Base-by-base conservation (phyloP, 2,113 vertebrate genomes). In the Protomyctophum bolini region DNA sequence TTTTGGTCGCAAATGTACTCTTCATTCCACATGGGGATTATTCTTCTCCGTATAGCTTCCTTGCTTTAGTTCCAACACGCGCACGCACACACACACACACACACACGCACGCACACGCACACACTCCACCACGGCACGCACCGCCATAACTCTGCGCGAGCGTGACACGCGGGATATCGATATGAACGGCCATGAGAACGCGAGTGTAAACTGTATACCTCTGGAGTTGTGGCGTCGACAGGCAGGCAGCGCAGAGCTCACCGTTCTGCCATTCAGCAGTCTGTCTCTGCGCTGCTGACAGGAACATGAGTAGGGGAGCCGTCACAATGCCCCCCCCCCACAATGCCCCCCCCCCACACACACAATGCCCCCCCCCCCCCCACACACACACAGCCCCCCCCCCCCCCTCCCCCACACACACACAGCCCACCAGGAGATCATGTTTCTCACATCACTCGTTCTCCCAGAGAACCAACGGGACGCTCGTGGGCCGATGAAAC, bases 141-240 rank as follows among this genome's bases (percentile, higher is more conserved):
- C n/a, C 65, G 70, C 70, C 83, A 84, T 89, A 83, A 84, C 71
- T 87, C 84, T 63, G 56, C 58, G 58, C 78, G 76, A 72, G 79
- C 79, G 58, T 83, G 85, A 88, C n/a, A n/a, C n/a, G n/a, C 70
- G 11, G 82, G 73, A 84, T 86, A 81, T 91, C 87, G 56, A 89
- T n/a, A n/a, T 89, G 73, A 59, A 78, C 61, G 74, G 79, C 80
- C 63, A 80, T 87, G 81, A 83, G 77, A 80, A 80, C 85, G 83
- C 83, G 83, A 84, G 89, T 82, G 78, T n/a, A n/a, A n/a, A n/a
- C n/a, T n/a, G n/a, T n/a, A n/a, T n/a, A n/a, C n/a, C n/a, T n/a
- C n/a, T n/a, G n/a, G n/a, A n/a, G n/a, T 81, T 58, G 21, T 62
- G 68, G 60, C 80, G 79, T 88, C 85, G 69, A 87, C 88, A n/a